Base-by-base conservation (phyloP, 2,113 vertebrate species). In the Probosciger aterrimus region DNA sequence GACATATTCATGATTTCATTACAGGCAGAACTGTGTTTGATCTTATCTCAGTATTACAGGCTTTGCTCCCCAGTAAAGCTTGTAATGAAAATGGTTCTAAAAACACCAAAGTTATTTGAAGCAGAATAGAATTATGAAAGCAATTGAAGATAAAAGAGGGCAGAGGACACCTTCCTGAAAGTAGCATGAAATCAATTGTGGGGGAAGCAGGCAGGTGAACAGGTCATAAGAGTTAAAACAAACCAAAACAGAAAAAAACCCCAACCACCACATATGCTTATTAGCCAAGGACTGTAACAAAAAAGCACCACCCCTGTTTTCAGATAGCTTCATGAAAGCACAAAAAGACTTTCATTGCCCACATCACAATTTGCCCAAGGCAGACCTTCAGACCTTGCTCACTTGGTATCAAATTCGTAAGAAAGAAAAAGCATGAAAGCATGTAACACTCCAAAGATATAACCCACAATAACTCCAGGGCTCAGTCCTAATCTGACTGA, bases 21-120 rank as follows among this genome's bases (percentile, higher is more conserved):
- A 88, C 11, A 88, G 82, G 80, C 49, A 83, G 67, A 91, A 63
- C 86, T 94, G 76, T 88, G 60, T 90, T 94, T 96, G 82, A 96
- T 93, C 76, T 86, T 93, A 93, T 88, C 92, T 92, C 90, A 71
- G 0, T 68, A 78, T 35, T 90, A 83, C 60, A 93, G 80, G 62
- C 57, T 92, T 88, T 73, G 88, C 41, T 92, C 62, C 53, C 76
- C 63, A 81, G 70, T 62, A 92, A 85, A 96, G 86, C 25, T 46
- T 75, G 62, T 41, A 85, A 89, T 62, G 33, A 43, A 95, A 91
- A 82, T n/a, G 41, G 25, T 64, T 79, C 74, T 64, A 80, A 75
- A 93, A 89, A 88, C 90, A 4, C 14, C 8, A 25, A 35, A 60
- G 55, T 74, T 76, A 88, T 86, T 96, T 92, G 67, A 82, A 95